Evolutionary conservation across 2,888 invertebrate species (phyloP).

Genomic region (Anodontia alba): DNA sequence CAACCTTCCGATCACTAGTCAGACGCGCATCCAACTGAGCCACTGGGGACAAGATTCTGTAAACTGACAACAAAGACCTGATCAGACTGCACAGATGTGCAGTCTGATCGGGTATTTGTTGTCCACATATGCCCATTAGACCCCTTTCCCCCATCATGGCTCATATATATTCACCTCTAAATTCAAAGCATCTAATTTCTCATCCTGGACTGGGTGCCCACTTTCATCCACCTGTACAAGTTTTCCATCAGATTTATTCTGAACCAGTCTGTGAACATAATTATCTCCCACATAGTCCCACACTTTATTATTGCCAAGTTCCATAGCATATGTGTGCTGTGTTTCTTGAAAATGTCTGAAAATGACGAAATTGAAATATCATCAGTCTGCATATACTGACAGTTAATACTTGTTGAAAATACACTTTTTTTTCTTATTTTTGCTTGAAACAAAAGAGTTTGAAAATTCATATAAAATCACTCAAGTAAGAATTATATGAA

Average conservation of each 20-base stretch:
- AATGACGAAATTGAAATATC: too few relatives aligned
- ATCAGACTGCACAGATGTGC: too few relatives aligned
- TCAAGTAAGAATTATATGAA: too few relatives aligned
- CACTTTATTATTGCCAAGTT: constrained; percentile 97
- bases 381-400: not conserved
- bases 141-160: too few relatives aligned
- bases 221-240: constrained; percentile 88
- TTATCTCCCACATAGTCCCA: constrained; percentile 99
- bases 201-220: constrained; percentile 86
- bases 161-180: constrained; percentile 88
- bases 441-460: too few relatives aligned
- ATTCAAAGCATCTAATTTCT: constrained; percentile 97
- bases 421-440: too few relatives aligned
- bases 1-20: too few relatives aligned
- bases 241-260: constrained; percentile 98
- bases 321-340: constrained; percentile 98
- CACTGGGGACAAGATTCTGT: too few relatives aligned
- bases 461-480: not conserved
- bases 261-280: constrained; percentile 97
- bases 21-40: too few relatives aligned
- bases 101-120: too few relatives aligned
- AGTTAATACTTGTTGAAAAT: not conserved
- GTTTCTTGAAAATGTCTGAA: constrained; percentile 95
- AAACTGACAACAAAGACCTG: too few relatives aligned
- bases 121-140: too few relatives aligned